phyloP scores from a whole-genome alignment of 2,113 vertebrate species.

The Hystrix cristata region DNA sequence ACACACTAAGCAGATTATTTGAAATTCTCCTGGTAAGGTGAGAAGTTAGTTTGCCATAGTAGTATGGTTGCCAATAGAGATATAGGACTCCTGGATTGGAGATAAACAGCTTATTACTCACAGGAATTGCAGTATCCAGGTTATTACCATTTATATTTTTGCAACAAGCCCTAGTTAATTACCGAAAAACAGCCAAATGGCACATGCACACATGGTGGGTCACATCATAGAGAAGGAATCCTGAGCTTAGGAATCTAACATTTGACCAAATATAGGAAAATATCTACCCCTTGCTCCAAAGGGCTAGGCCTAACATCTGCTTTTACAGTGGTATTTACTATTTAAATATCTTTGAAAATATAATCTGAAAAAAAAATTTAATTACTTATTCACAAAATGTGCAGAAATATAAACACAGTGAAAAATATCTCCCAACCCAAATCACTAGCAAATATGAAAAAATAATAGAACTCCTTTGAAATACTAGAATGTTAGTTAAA shows the following conservation, averaged over 20 bases:
- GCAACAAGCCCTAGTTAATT: not conserved
- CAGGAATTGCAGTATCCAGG: not conserved
- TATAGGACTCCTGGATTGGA: not conserved
- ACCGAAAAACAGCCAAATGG: not conserved
- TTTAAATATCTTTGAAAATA: not conserved
- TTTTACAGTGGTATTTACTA: not conserved
- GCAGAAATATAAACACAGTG: not conserved
- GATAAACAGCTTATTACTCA: not conserved
- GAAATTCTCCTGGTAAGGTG: not conserved
- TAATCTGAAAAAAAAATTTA: not conserved
- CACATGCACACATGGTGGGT: rapidly evolving
- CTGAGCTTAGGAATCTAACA: not conserved
- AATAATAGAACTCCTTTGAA: not conserved
- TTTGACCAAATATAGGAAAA: not conserved
- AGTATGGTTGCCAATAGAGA: not conserved
- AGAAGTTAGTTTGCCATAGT: not conserved
- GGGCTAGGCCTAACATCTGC: too few species aligned
- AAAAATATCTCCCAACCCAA: not conserved
- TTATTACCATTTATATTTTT: too few species aligned
- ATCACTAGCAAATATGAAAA: not conserved
- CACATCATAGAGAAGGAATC: not conserved
- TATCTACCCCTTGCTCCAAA: not conserved
- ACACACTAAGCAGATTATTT: not conserved
- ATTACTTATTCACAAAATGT: not conserved
- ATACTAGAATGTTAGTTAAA: not conserved